These are phyloP conservation scores for Capitulum mitella DNA, from an alignment of 2,888 invertebrate species.

Conservation along the genomic window DNA sequence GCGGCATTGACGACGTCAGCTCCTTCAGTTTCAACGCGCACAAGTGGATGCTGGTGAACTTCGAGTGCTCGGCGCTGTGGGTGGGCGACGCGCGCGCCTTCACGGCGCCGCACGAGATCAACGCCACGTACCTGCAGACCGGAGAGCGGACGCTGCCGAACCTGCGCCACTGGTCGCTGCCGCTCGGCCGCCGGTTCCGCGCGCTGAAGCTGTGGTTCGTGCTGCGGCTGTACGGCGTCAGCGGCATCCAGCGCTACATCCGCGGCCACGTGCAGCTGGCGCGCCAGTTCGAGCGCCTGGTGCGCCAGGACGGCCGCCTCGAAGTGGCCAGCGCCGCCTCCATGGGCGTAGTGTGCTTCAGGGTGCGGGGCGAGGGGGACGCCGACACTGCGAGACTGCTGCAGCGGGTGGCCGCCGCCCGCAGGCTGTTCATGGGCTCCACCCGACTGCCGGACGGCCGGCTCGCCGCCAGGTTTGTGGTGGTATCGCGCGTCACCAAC, in stretches of 20 bases:
- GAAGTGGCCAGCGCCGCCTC: constrained; percentile 72
- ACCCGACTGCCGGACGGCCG: constrained; percentile 67
- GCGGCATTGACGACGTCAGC: constrained; percentile 69
- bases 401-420: constrained; percentile 76
- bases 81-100: constrained; percentile 56
- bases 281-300: constrained; percentile 63
- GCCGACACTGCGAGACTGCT: constrained; percentile 71
- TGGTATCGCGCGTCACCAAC: constrained; percentile 78
- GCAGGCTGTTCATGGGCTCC: constrained; percentile 86
- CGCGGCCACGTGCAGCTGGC: constrained; percentile 67
- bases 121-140: constrained; percentile 67
- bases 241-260: constrained; percentile 68
- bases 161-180: constrained; percentile 87
- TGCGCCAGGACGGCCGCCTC: constrained; percentile 64
- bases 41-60: constrained; percentile 90
- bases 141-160: neutral
- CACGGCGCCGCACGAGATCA: constrained; percentile 78
- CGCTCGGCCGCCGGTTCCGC: constrained; percentile 82
- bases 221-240: constrained; percentile 68
- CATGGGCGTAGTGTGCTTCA: constrained; percentile 86
- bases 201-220: constrained; percentile 89
- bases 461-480: constrained; percentile 79
- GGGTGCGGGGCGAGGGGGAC: constrained; percentile 64
- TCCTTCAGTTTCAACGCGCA: constrained; percentile 92
- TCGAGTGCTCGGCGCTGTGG: constrained; percentile 96